Evolutionary conservation across 2,113 vertebrate genomes (phyloP), one percentile per base, ranked within the genome.

Genomic region (Oenanthe melanoleuca): DNA sequence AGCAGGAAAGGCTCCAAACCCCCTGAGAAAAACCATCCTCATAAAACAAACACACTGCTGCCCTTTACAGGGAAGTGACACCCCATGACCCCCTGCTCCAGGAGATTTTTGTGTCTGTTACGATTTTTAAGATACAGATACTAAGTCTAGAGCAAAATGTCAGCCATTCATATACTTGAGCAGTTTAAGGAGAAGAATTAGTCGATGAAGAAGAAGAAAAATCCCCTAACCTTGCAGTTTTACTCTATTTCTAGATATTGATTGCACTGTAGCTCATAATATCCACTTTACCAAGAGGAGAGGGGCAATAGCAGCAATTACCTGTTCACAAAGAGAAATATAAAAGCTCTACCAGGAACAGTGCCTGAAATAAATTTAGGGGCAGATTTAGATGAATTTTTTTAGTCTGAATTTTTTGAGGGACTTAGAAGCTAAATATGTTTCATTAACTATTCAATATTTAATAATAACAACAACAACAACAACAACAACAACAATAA

Each of bases 141-240:
- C 14, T 45, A 63, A 88, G 64, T 90, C 94, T 67, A 18, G 73
- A 92, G 86, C 38, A 95, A 94, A 97, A 96, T 93, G 90, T 81
- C 92, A 95, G 57, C 82, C 72, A 86, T 92, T 93, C 49, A 80
- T 80, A 94, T 8, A 55, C 60, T 80, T 88, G 25, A 88, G 57
- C 28, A 77, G 64, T 64, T 88, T 94, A 93, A 89, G 52, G 66
- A 72, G 64, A 88, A 83, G 75, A 96, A 96, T 86, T 83, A 86
- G 60, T 84, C 24, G 5, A 86, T 77, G 89, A 69, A 42, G 59
- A 77, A 90, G 59, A 92, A 80, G 29, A 91, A 80, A 89, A 92
- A 89, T 77, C 31, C n/a, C 37, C 67, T 73, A 88, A 63, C 79
- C 75, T 63, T 92, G 82, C 44, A 80, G 47, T 94, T 90, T 86